A percentile compares a stretch with the other conserved stretches of the same genome.
These are phyloP conservation scores for Cephalotes varians DNA, from an alignment of 2,888 invertebrate species.

Conservation along the genomic window DNA sequence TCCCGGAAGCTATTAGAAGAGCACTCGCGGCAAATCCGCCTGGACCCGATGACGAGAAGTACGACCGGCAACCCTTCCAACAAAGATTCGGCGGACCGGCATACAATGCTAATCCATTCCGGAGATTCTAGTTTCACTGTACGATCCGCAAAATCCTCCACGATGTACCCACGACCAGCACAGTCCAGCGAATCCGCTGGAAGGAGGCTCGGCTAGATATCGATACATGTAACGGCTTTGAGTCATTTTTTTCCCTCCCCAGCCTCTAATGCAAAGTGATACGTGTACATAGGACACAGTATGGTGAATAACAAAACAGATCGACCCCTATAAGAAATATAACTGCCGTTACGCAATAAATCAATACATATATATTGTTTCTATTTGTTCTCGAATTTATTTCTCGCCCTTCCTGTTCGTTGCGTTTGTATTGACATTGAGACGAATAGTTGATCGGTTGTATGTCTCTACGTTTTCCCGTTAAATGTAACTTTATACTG, in stretches of 20 bases:
- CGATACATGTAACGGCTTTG: constrained; percentile 35
- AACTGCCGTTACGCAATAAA: constrained; percentile 64
- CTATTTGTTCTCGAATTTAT: constrained; percentile 35
- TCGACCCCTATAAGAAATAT: constrained; percentile 49
- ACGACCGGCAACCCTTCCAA: constrained; percentile 59
- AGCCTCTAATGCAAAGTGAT: constrained; percentile 56
- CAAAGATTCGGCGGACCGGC: constrained; percentile 33
- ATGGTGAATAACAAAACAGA: constrained; percentile 39
- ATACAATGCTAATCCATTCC: constrained; percentile 58
- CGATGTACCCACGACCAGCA: constrained; percentile 11
- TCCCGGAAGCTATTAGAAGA: constrained; percentile 90
- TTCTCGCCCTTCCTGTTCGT: not conserved
- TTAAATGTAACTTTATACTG: not conserved
- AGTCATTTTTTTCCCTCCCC: constrained; percentile 21
- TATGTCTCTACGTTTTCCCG: not conserved
- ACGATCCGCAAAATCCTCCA: not conserved
- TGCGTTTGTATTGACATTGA: not conserved
- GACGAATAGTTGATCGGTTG: not conserved
- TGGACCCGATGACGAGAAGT: constrained; percentile 70
- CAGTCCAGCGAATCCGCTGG: constrained; percentile 20
- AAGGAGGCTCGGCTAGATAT: constrained; percentile 24
- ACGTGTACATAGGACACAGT: constrained; percentile 57
- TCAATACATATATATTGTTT: constrained; percentile 64
- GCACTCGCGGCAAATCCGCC: constrained; percentile 85
- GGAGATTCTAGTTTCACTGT: constrained; percentile 62